These are phyloP conservation scores for Bombylius major DNA, from an alignment of 2,888 invertebrate species.

Conservation along the genomic window DNA sequence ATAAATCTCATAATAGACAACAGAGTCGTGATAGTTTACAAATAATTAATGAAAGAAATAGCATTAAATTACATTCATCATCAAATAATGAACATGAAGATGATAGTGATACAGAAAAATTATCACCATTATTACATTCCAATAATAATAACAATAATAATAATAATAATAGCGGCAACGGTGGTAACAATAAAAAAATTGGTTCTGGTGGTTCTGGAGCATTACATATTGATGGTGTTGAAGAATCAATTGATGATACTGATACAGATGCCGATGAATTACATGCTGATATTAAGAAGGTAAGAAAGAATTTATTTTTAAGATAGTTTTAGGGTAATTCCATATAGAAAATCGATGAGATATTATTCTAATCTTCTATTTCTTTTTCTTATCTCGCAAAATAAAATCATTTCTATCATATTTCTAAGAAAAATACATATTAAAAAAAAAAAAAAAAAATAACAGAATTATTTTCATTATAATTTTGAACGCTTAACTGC, in stretches of 20 bases:
- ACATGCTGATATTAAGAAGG: slow-evolving; percentile 10
- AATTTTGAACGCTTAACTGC: too few species aligned
- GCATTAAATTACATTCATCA: slow-evolving; percentile 19
- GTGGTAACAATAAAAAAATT: background rate
- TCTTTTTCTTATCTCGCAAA: background rate
- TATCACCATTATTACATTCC: slow-evolving; percentile 55
- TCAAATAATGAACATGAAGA: slow-evolving; percentile 42
- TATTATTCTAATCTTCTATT: background rate
- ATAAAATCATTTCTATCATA: too few species aligned
- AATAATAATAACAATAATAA: slow-evolving; percentile 6
- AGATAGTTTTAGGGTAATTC: too few species aligned
- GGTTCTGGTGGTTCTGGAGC: slow-evolving; percentile 13
- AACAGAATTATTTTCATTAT: too few species aligned
- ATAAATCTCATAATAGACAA: slow-evolving; percentile 28
- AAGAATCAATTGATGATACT: slow-evolving; percentile 50
- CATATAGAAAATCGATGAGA: too few species aligned
- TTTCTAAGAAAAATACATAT: too few species aligned
- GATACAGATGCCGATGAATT: slow-evolving; percentile 39
- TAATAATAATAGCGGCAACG: background rate
- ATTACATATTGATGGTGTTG: slow-evolving; percentile 38
- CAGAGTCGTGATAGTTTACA: slow-evolving; percentile 42
- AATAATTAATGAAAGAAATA: slow-evolving; percentile 47
- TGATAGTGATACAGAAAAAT: slow-evolving; percentile 71
- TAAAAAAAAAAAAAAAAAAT: too few species aligned
- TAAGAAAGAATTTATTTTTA: background rate